Evolutionary conservation across 2,113 vertebrate genomes (phyloP).

Genomic region (Alaudala cheleensis): DNA sequence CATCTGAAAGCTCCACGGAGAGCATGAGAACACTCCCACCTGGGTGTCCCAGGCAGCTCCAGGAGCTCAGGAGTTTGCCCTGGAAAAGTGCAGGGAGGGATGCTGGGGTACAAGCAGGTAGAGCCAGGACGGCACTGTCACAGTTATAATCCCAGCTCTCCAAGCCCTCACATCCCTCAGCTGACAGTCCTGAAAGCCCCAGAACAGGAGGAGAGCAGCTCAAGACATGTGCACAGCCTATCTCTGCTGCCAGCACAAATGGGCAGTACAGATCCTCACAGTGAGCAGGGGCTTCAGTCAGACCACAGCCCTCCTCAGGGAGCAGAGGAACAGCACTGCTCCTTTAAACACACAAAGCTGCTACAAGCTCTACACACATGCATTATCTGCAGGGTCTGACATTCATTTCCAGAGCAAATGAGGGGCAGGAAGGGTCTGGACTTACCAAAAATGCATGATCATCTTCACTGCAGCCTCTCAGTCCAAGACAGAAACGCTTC

Average conservation of each 20-base stretch:
- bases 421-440: not conserved
- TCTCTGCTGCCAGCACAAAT: not conserved
- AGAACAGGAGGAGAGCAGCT: not conserved
- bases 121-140: not conserved
- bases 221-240: not conserved
- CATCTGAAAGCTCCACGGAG: constrained; percentile 4
- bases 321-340: not conserved
- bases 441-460: not conserved
- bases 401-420: not conserved
- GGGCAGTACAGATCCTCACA: not conserved
- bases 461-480: not conserved
- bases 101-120: not conserved
- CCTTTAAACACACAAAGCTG: rapidly evolving
- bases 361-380: not conserved
- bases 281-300: not conserved
- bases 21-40: constrained; percentile 43
- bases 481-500: not conserved
- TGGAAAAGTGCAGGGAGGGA: not conserved
- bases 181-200: not conserved
- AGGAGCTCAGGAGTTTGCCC: not conserved
- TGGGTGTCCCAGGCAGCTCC: not conserved
- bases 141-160: not conserved
- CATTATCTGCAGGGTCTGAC: not conserved
- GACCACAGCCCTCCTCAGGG: not conserved
- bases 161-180: not conserved